Evolutionary conservation across 2,888 invertebrate genomes (phyloP), one percentile per base, ranked within the genome.

Genomic region (Eilema caniola): DNA sequence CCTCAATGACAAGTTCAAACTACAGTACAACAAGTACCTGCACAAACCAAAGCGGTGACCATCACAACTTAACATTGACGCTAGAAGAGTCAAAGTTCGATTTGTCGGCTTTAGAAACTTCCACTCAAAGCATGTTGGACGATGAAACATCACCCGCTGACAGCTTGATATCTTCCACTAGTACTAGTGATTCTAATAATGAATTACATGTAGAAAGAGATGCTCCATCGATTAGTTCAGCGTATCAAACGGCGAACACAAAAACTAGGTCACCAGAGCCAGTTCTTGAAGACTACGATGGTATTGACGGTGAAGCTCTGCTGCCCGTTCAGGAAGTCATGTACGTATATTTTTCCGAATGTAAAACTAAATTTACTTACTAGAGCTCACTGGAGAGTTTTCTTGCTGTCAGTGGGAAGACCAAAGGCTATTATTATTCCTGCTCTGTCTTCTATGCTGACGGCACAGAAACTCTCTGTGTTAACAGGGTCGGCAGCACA

Each of bases 71-170:
- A 3, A 94, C 97, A 1, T 93, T 97, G 7, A 96, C 96, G 0
- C 95, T 97, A 56, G 97, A 97, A 83, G 97, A 97, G 86, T 96
- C 97, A 3, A 97, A 97, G 83, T 98, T 98, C 81, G 98, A 97
- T 71, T 95, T 97, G 85, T 97, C 97, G 3, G 96, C 97, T 64
- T 94, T 96, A 64, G 97, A 97, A 75, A 96, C 96, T 24, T 97
- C 97, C 60, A 96, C 96, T 0, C 96, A 96, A 59, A 96, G 96
- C 71, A 90, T 98, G 47, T 93, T 98, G 41, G 98, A 98, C 77
- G 98, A 98, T 83, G 98, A 98, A 87, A 97, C 97, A 0, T 98
- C 98, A 0, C 98, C 98, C 20, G 97, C 97, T 0, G 98, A 98
- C 82, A 98, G 98, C 86, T 91, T 98, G 66, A 97, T 97, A 75